Evolutionary conservation across 2,797 vertebrate species (phyloP).

Genomic region (Lepilemur septentrionalis): DNA sequence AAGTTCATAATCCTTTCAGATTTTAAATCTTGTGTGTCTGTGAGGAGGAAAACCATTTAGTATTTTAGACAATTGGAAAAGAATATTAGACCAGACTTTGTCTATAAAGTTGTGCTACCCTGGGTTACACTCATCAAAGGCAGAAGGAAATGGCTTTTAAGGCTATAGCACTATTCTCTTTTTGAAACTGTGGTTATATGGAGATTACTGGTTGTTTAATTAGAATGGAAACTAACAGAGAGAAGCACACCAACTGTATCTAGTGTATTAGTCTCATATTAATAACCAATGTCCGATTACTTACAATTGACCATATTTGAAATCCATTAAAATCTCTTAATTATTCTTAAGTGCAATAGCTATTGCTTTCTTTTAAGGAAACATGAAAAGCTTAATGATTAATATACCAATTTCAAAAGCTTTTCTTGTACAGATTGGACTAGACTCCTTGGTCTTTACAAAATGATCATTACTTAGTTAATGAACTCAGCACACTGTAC

Average conservation of each 20-base stretch:
- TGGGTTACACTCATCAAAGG: slow-evolving; percentile 67
- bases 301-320: slow-evolving; percentile 78
- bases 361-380: slow-evolving; percentile 82
- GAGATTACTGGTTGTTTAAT: slow-evolving; percentile 50
- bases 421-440: slow-evolving; percentile 77
- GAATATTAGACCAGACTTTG: slow-evolving; percentile 72
- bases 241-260: slow-evolving; percentile 65
- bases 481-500: slow-evolving; percentile 83
- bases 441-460: slow-evolving; percentile 80
- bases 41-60: slow-evolving; percentile 68
- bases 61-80: slow-evolving; percentile 78
- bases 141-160: slow-evolving; percentile 79
- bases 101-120: slow-evolving; percentile 53
- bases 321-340: slow-evolving; percentile 80
- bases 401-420: slow-evolving; percentile 84
- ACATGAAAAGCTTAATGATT: slow-evolving; percentile 85
- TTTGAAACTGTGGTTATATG: background rate
- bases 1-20: slow-evolving; percentile 69
- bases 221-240: slow-evolving; percentile 70
- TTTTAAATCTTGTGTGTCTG: slow-evolving; percentile 60
- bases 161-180: slow-evolving; percentile 16
- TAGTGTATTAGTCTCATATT: slow-evolving; percentile 55
- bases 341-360: slow-evolving; percentile 71
- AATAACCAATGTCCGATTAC: slow-evolving; percentile 60
- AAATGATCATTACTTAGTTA: slow-evolving; percentile 84